Conservation (phyloP, 2,888 invertebrate species). For the Drosophila pseudotakahashii region DNA sequence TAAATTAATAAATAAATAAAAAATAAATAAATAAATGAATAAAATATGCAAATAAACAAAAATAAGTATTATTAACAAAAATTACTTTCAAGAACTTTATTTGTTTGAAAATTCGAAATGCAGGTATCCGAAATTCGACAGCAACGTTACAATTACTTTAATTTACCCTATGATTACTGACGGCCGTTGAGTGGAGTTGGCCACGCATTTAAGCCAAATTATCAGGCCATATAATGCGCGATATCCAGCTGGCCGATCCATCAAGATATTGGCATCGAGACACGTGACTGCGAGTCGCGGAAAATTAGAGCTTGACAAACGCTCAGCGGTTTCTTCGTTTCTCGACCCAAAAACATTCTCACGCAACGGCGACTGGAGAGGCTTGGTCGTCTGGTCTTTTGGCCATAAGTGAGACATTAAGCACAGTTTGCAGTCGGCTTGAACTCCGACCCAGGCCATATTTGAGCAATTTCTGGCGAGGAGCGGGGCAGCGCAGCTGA, state of each 20-base stretch:
- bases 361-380: conserved; percentile 26
- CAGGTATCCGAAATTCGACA: conserved; percentile 2
- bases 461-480: conserved; percentile 63
- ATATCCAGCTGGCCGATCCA: conserved; percentile 57
- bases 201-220: conserved; percentile 72
- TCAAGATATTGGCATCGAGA: conserved; percentile 60
- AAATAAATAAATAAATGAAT: no score
- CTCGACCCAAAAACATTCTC: conserved; percentile 25
- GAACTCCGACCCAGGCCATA: conserved; percentile 74
- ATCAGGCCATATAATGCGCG: conserved; percentile 70
- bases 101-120: not conserved
- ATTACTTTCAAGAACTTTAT: not conserved
- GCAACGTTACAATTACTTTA: not conserved
- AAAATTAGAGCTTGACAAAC: conserved; percentile 45
- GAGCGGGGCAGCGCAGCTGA: not conserved
- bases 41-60: no score
- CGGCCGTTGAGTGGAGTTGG: conserved; percentile 49
- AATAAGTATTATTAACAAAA: no score
- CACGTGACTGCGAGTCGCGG: conserved; percentile 36
- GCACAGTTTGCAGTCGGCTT: conserved; percentile 66
- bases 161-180: conserved; percentile 15
- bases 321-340: not conserved
- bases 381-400: conserved; percentile 56
- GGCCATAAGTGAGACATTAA: conserved; percentile 78
- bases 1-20: no score